Conservation (phyloP, 2,888 invertebrate species). For the Pollenia angustigena region DNA sequence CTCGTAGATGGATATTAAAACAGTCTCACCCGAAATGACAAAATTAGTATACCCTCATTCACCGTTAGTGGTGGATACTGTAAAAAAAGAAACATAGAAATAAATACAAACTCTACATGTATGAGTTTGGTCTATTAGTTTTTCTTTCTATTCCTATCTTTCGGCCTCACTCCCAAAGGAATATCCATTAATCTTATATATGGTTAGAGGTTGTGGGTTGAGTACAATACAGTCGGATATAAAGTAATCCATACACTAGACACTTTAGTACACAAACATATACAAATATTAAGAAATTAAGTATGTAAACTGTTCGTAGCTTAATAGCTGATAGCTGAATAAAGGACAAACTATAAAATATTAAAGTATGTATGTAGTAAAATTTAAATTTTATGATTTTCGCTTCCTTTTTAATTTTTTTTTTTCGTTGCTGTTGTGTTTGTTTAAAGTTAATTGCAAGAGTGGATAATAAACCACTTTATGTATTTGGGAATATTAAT, state of each 20-base stretch:
- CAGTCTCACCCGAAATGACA: too few species aligned
- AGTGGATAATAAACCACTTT: conserved; percentile 14
- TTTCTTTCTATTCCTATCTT: background rate
- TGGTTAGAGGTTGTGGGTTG: conserved; percentile 47
- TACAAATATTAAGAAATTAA: background rate
- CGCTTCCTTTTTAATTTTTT: background rate
- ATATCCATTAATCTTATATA: conserved; percentile 46
- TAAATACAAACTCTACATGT: background rate
- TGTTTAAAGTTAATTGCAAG: conserved; percentile 9
- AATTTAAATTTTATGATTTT: conserved; percentile 34
- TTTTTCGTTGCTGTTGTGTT: background rate
- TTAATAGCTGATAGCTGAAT: background rate
- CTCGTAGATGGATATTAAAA: too few species aligned
- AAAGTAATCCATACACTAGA: background rate
- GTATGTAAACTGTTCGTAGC: background rate
- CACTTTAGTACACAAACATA: background rate
- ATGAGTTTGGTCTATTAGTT: conserved; percentile 7
- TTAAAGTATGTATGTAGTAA: background rate
- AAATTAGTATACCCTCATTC: too few species aligned
- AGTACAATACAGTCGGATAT: background rate
- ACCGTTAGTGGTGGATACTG: too few species aligned
- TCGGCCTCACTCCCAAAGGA: conserved; percentile 41
- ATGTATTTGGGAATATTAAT: background rate
- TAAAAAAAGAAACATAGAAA: too few species aligned
- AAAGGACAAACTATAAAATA: conserved; percentile 18